Percentiles rank a stretch among this genome's conserved stretches.
These are phyloP conservation scores for Myodes glareolus DNA, from an alignment of 2,113 vertebrate genomes.

Conservation along the genomic window DNA sequence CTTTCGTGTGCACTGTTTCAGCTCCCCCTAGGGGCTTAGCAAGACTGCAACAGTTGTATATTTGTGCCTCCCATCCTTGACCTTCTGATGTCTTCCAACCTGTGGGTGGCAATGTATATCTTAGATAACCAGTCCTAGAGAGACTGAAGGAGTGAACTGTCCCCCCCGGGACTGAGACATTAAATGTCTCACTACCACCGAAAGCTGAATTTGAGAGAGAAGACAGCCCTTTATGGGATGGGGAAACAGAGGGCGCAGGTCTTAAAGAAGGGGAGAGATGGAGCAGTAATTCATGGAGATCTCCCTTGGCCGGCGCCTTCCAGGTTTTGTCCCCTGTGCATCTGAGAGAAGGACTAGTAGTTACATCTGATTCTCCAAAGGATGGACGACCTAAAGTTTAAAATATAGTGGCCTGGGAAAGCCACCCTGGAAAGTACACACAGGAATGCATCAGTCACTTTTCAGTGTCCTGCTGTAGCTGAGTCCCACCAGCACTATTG, in stretches of 20 bases:
- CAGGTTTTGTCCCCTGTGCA: background rate
- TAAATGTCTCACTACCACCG: background rate
- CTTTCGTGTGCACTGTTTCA: background rate
- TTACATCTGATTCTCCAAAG: background rate
- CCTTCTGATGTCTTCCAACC: background rate
- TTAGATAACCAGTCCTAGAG: background rate
- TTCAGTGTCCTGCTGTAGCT: rapidly evolving
- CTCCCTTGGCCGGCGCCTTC: background rate
- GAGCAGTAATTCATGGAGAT: conserved; percentile 34
- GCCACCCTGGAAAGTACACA: background rate
- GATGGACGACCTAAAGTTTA: background rate
- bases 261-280: conserved; percentile 43
- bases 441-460: background rate
- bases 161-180: conserved; percentile 29
- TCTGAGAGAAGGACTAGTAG: background rate
- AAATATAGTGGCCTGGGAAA: background rate
- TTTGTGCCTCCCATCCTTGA: background rate
- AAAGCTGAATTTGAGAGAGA: conserved; percentile 34
- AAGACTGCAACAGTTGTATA: background rate
- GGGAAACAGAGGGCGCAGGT: background rate
- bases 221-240: background rate
- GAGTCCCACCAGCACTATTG: background rate
- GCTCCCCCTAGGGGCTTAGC: conserved; percentile 42
- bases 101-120: background rate
- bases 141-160: background rate